phyloP scores from a whole-genome alignment of 1,140 invertebrate species.

The Chlorops oryzae region DNA sequence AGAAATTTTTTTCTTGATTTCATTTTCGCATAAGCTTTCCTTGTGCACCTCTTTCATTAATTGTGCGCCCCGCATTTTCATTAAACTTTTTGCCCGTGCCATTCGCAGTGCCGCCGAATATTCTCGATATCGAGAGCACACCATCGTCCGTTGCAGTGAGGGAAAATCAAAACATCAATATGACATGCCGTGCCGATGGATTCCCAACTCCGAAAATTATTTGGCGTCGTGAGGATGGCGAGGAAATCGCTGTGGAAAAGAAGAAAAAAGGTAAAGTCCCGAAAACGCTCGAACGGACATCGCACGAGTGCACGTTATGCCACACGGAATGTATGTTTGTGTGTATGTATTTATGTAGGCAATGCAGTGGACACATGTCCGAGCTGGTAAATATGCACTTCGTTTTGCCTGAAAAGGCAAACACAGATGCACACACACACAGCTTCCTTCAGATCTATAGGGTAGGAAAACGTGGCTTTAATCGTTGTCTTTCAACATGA shows the following conservation, averaged over 20 bases:
- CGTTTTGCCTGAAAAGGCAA: too few species aligned
- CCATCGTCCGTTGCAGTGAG: conserved; percentile 80
- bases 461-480: too few species aligned
- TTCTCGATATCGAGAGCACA: conserved; percentile 76
- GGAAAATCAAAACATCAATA: conserved; percentile 83
- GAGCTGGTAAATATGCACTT: too few species aligned
- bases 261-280: conserved; percentile 68
- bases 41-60: background rate
- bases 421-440: too few species aligned
- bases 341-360: too few species aligned
- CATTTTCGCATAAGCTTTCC: background rate
- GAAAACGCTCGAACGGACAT: too few species aligned
- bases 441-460: too few species aligned
- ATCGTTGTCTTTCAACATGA: too few species aligned
- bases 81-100: background rate
- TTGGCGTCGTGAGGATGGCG: conserved; percentile 85
- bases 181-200: conserved; percentile 82
- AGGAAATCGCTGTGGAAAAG: conserved; percentile 71
- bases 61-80: too few species aligned
- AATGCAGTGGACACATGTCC: too few species aligned
- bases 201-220: conserved; percentile 81
- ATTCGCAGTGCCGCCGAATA: conserved; percentile 75
- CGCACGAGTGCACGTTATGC: too few species aligned
- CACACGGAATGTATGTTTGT: too few species aligned
- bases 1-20: background rate